phyloP scores from a whole-genome alignment of 2,888 invertebrate species.

The Eupithecia inturbata region DNA sequence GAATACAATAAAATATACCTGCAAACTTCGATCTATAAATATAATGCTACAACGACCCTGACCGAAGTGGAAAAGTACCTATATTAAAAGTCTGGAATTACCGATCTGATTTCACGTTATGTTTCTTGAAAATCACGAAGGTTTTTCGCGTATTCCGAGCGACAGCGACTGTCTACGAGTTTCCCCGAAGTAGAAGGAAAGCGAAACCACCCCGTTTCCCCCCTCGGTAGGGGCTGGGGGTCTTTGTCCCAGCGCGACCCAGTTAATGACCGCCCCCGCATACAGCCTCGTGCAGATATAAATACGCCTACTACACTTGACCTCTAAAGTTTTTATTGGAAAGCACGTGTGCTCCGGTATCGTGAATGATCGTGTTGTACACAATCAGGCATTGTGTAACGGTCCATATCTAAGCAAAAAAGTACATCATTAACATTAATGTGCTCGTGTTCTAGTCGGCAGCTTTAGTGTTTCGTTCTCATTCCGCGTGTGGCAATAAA shows the following conservation, averaged over 20 bases:
- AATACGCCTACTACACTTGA: constrained; percentile 84
- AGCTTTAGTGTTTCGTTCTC: constrained; percentile 44
- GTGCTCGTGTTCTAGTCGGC: constrained; percentile 28
- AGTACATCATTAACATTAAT: constrained; percentile 38
- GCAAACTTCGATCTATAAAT: constrained; percentile 10
- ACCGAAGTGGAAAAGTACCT: constrained; percentile 35
- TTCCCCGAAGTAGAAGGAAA: constrained; percentile 61
- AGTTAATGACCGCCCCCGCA: constrained; percentile 83
- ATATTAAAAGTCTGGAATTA: constrained; percentile 28
- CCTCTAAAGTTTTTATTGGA: constrained; percentile 84
- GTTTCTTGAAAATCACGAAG: constrained; percentile 66
- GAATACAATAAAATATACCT: constrained; percentile 1
- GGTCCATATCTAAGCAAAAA: constrained; percentile 20
- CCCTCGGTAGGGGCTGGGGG: constrained; percentile 66
- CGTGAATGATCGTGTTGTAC: constrained; percentile 70
- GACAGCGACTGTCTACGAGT: constrained; percentile 55
- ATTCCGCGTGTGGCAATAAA: constrained; percentile 54
- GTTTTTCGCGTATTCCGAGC: constrained; percentile 61
- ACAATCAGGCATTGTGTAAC: constrained; percentile 56
- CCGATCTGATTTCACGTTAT: constrained; percentile 42
- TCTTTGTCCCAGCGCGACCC: constrained; percentile 82
- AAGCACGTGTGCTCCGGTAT: constrained; percentile 73
- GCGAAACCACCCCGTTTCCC: constrained; percentile 74
- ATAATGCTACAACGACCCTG: constrained; percentile 37
- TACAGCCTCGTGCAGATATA: constrained; percentile 81